phyloP scores from a whole-genome alignment of 2,888 invertebrate species.

The Teleiodes luculella region DNA sequence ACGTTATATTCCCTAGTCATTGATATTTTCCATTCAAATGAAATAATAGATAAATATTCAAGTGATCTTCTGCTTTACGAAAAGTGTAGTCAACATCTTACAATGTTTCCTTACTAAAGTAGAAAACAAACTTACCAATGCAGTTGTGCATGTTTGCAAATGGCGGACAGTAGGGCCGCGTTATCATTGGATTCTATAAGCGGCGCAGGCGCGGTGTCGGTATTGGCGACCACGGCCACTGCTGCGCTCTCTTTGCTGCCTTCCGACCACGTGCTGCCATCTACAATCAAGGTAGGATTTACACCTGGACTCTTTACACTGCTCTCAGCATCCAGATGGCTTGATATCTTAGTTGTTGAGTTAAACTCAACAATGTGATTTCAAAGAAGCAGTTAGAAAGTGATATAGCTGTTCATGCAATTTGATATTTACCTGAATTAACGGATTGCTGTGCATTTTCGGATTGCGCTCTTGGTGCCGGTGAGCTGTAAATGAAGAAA shows the following conservation, averaged over 20 bases:
- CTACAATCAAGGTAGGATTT: constrained; percentile 19
- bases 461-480: constrained; percentile 57
- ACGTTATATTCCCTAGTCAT: too few relatives aligned
- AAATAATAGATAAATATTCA: too few relatives aligned
- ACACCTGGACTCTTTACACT: background rate
- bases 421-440: constrained; percentile 46
- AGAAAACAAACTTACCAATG: constrained; percentile 30
- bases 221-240: constrained; percentile 27
- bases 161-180: constrained; percentile 54
- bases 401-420: too few relatives aligned
- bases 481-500: constrained; percentile 37
- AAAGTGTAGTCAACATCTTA: too few relatives aligned
- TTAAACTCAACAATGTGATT: too few relatives aligned
- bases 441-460: constrained; percentile 57
- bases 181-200: constrained; percentile 56
- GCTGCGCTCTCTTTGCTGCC: constrained; percentile 55
- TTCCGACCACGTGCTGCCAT: constrained; percentile 67
- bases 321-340: too few relatives aligned
- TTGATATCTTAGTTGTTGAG: too few relatives aligned
- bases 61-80: too few relatives aligned
- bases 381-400: too few relatives aligned
- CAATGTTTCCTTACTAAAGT: too few relatives aligned
- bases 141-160: constrained; percentile 57
- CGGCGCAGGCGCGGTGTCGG: constrained; percentile 31
- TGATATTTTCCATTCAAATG: too few relatives aligned